Base-by-base conservation (phyloP, 1,140 invertebrate genomes). In the Adelges cooleyi region DNA sequence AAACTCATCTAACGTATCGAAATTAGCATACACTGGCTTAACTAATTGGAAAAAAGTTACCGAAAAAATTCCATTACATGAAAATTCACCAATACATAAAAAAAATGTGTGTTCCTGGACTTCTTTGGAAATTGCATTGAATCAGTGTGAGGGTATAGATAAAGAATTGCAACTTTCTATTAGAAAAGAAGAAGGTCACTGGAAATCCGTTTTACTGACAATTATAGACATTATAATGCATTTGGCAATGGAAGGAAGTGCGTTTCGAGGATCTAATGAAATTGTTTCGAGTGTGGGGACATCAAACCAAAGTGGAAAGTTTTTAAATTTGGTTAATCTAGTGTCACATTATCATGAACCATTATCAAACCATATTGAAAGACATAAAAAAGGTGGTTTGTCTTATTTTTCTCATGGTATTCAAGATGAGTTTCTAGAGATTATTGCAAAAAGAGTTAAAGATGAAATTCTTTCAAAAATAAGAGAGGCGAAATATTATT, bases 361-460 rank as follows among this genome's bases (percentile, higher is more conserved):
- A 4, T 27, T 50, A 50, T n/a, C n/a, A n/a, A n/a, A n/a, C n/a
- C n/a, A n/a, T n/a, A n/a, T n/a, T n/a, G n/a, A n/a, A n/a, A n/a
- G 48, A 1, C 48, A 50, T 50, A 50, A 27, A 50, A 50, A 50
- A 50, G 25, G 8, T 6, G 23, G 23, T 5, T 25, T 48, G 20
- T 11, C 48, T 2, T 50, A 50, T 50, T 50, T 50, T 50, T 50
- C 18, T 22, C 15, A 50, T 50, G 23, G 23, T n/a, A 50, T 50
- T 27, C 48, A 50, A 10, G 29, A 50, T 27, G 1, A 50, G 29
- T n/a, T n/a, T 2, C 71, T 71, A 17, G 23, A 65, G 2, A 42
- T 23, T 48, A 67, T 49, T 67, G 67, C 65, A 18, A 27, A 67
- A 1, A 40, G 62, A 53, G 66, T 70, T 27, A 25, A 27, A 65